These are phyloP conservation scores for Nebria salina DNA, from an alignment of 2,888 invertebrate species.

Conservation along the genomic window DNA sequence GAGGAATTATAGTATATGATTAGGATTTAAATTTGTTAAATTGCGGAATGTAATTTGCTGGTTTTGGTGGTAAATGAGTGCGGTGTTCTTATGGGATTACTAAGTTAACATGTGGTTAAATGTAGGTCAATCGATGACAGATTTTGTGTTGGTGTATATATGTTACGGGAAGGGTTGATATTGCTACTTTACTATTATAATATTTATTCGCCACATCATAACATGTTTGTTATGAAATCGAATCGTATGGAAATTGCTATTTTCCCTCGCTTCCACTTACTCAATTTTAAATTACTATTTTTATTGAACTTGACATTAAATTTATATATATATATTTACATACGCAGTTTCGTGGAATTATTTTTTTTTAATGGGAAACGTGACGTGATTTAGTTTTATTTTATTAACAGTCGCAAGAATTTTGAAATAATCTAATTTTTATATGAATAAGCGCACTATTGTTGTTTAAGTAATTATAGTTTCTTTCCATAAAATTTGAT, in stretches of 20 bases:
- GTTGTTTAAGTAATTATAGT: no score
- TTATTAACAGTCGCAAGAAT: no score
- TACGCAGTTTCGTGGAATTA: neutral
- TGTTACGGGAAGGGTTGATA: neutral
- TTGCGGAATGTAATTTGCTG: neutral
- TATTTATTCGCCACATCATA: neutral
- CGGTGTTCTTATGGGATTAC: neutral
- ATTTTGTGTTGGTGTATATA: neutral
- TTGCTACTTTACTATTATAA: neutral
- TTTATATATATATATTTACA: neutral
- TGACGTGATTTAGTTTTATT: no score
- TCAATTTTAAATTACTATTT: neutral
- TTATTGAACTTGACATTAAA: neutral
- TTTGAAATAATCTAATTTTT: no score
- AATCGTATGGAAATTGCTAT: neutral
- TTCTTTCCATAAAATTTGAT: no score
- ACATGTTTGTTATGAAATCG: neutral
- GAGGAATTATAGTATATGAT: no score
- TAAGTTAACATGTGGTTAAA: neutral
- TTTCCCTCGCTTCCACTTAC: neutral
- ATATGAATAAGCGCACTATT: no score
- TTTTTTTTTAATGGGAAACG: neutral
- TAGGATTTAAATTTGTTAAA: no score
- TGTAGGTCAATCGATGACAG: neutral
- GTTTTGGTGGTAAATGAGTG: neutral